A percentile compares a stretch with the other conserved stretches of the same genome.
These are phyloP conservation scores for Rhinoraja longicauda DNA, from an alignment of 2,797 vertebrate genomes.

Conservation along the genomic window DNA sequence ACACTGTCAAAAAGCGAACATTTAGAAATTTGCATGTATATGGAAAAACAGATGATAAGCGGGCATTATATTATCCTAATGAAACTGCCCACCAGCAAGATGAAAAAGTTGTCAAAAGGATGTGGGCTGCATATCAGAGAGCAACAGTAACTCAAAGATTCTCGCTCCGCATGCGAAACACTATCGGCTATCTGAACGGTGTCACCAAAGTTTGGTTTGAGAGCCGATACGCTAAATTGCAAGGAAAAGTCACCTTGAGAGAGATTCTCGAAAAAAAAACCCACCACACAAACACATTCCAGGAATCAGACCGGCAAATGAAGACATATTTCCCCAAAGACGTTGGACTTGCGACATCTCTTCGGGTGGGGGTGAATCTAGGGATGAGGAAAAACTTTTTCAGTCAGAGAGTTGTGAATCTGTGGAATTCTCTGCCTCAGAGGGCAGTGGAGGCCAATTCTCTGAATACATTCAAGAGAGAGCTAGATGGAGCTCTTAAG, in stretches of 20 bases:
- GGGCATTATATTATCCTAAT: constrained; percentile 30
- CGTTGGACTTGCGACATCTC: neutral
- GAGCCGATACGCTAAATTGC: neutral
- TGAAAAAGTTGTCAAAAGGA: neutral
- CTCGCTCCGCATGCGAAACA: too few species aligned
- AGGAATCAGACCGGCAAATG: neutral
- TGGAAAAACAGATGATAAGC: neutral
- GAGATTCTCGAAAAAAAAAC: neutral
- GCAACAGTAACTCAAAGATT: neutral
- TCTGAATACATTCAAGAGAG: too few species aligned
- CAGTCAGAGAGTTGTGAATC: too few species aligned
- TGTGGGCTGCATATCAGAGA: constrained; percentile 9
- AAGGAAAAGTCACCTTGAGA: constrained; percentile 11
- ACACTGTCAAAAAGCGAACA: neutral
- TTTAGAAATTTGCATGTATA: constrained; percentile 29
- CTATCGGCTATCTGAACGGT: neutral
- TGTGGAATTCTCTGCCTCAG: too few species aligned
- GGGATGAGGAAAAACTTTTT: too few species aligned
- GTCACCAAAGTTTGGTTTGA: neutral
- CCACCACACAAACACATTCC: too few species aligned
- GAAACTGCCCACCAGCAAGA: neutral
- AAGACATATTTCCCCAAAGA: neutral
- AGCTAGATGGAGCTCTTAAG: too few species aligned
- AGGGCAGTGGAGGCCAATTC: too few species aligned
- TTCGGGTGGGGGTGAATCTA: neutral